Conservation (phyloP, 2,113 vertebrate genomes). For the Dasyornis broadbenti region DNA sequence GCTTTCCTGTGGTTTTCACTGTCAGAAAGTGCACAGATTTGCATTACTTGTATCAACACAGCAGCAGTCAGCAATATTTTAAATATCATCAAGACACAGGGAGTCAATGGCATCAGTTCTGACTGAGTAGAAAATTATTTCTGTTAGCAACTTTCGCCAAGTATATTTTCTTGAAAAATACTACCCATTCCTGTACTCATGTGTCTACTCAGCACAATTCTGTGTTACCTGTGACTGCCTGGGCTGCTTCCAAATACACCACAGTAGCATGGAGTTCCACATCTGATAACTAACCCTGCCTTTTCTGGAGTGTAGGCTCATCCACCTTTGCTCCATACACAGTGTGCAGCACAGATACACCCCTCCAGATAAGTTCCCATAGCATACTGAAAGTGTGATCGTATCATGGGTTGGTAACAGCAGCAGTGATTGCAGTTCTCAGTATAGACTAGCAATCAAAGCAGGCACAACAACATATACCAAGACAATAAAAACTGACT, state of each 20-base stretch:
- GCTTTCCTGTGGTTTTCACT: constrained; percentile 18
- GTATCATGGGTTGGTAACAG: neutral
- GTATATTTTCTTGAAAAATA: neutral
- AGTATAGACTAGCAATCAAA: neutral
- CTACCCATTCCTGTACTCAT: neutral
- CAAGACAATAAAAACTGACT: neutral
- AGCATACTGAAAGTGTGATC: neutral
- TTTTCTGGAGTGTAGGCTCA: neutral
- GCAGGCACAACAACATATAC: neutral
- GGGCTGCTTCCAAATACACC: neutral
- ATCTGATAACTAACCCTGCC: neutral
- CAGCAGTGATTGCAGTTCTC: neutral
- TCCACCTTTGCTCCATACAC: neutral
- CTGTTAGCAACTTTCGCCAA: neutral
- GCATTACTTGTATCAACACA: neutral
- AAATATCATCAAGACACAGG: neutral
- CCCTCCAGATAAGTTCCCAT: neutral
- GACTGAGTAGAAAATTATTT: neutral
- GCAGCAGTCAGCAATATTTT: constrained; percentile 11
- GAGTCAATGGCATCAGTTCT: neutral
- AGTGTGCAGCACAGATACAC: neutral
- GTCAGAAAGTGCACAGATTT: neutral
- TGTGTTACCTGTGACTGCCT: neutral
- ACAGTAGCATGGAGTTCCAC: neutral
- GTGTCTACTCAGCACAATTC: neutral